phyloP scores from a whole-genome alignment of 1,140 invertebrate species.

The Zaprionus ghesquierei region DNA sequence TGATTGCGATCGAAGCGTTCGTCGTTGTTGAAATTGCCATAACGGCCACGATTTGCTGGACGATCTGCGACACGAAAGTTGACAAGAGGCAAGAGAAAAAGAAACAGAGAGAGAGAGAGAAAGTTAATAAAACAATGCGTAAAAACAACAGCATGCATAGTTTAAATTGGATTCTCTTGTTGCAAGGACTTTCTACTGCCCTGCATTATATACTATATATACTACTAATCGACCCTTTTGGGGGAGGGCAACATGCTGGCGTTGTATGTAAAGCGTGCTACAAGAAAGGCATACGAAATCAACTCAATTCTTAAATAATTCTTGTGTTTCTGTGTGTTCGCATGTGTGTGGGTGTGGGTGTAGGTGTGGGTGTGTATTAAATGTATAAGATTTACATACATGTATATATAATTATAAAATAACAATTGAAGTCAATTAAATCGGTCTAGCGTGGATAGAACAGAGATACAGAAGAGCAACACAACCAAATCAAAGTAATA shows the following conservation, averaged over 20 bases:
- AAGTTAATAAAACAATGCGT: background rate
- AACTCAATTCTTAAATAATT: background rate
- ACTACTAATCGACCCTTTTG: conserved; percentile 18
- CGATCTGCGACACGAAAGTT: conserved; percentile 55
- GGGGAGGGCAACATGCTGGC: conserved; percentile 23
- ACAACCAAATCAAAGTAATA: background rate
- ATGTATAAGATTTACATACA: background rate
- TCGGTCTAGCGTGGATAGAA: conserved; percentile 3
- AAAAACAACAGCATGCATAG: background rate
- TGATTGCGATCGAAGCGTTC: conserved; percentile 76
- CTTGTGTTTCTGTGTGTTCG: background rate
- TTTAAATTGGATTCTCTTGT: background rate
- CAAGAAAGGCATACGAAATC: conserved; percentile 2
- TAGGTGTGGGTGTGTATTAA: background rate
- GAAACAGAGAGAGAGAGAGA: background rate
- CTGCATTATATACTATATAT: conserved; percentile 1
- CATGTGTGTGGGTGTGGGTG: background rate
- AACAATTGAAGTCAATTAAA: conserved; percentile 1
- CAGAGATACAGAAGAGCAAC: background rate
- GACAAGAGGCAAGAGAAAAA: background rate
- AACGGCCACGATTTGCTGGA: conserved; percentile 78
- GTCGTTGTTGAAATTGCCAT: conserved; percentile 81
- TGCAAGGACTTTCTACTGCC: conserved; percentile 14
- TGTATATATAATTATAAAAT: background rate
- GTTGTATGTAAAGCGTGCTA: conserved; percentile 20